Evolutionary conservation across 2,113 vertebrate genomes (phyloP), one percentile per base, ranked within the genome.

Genomic region (Chaetorhynchus papuensis): DNA sequence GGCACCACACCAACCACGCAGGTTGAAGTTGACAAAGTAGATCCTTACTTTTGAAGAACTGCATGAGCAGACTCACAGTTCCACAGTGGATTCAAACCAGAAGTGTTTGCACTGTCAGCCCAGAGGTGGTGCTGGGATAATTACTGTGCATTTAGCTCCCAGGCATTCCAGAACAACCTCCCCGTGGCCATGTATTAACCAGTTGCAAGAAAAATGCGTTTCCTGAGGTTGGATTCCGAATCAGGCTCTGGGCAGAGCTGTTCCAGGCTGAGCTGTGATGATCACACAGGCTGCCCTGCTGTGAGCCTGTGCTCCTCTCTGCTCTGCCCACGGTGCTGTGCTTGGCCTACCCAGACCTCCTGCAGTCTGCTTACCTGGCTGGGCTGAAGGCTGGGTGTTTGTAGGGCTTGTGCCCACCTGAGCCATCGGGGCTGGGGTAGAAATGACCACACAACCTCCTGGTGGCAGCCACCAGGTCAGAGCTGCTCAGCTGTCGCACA

Each of bases 261-360:
- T 3, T 80, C 20, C 54, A 69, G 77, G 54, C 28, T 60, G 72
- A 74, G 17, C 50, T 60, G 18, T 17, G 49, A 6, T 19, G 56
- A 9, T 75, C 24, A 6, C 10, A 3, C 35, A 23, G 33, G 41
- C 4, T 53, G 52, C 44, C 20, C 19, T 37, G 27, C 35, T 8
- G 4, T 7, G 70, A 56, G n/a, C 37, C 61, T 7, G 7, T 4
- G 16, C 14, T 30, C 3, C 22, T 8, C 42, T 31, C 35, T 1
- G 2, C 27, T 44, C 52, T 61, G 33, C 31, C 42, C 37, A 4
- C 0, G 28, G 28, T 5, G 31, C 6, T 1, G 0, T 13, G 11
- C n/a, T 52, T 30, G 26, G 2, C 30, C 45, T 47, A 7, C 2
- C 10, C n/a, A 84, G 65, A 71, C 9, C 7, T 63, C 15, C 22